phyloP scores from a whole-genome alignment of 2,888 invertebrate species.

The Drosophila leonis region DNA sequence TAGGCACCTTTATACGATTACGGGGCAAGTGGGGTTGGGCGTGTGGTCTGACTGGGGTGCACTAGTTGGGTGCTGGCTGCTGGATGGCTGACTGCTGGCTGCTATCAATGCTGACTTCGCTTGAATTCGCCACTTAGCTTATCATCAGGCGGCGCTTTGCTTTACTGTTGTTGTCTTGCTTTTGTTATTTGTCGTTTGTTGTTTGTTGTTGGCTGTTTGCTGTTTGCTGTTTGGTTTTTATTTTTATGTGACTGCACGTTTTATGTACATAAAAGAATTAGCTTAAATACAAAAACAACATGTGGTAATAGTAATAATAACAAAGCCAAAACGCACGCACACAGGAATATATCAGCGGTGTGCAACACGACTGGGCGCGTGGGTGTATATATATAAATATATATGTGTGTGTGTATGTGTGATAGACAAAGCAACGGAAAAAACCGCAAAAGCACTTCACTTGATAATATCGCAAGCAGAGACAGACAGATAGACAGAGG shows the following conservation, averaged over 20 bases:
- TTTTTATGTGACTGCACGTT: slow-evolving; percentile 78
- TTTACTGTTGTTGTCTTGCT: slow-evolving; percentile 22
- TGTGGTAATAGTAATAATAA: slow-evolving; percentile 79
- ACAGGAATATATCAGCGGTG: slow-evolving; percentile 44
- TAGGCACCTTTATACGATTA: slow-evolving; percentile 71
- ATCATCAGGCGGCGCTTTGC: slow-evolving; percentile 53
- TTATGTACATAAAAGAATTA: slow-evolving; percentile 79
- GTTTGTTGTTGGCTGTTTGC: slow-evolving; percentile 34
- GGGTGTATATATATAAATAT: too few relatives aligned
- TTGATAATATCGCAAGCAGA: slow-evolving; percentile 72
- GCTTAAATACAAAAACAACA: slow-evolving; percentile 81
- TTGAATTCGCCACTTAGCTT: slow-evolving; percentile 80
- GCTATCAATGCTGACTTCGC: slow-evolving; percentile 79
- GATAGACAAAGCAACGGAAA: slow-evolving; percentile 67
- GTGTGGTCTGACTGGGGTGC: neutral
- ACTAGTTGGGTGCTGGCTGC: neutral
- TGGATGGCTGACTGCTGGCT: slow-evolving; percentile 19
- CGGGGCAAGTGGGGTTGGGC: slow-evolving; percentile 13
- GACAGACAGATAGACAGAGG: slow-evolving; percentile 3
- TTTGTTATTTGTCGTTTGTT: slow-evolving; percentile 66
- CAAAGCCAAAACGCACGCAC: slow-evolving; percentile 73
- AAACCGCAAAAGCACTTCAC: slow-evolving; percentile 78
- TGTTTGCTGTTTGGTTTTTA: slow-evolving; percentile 71
- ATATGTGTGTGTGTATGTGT: slow-evolving; percentile 15
- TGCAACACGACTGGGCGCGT: neutral